Conservation (phyloP, 2,888 invertebrate species). For the Rhaphigaster nebulosa region DNA sequence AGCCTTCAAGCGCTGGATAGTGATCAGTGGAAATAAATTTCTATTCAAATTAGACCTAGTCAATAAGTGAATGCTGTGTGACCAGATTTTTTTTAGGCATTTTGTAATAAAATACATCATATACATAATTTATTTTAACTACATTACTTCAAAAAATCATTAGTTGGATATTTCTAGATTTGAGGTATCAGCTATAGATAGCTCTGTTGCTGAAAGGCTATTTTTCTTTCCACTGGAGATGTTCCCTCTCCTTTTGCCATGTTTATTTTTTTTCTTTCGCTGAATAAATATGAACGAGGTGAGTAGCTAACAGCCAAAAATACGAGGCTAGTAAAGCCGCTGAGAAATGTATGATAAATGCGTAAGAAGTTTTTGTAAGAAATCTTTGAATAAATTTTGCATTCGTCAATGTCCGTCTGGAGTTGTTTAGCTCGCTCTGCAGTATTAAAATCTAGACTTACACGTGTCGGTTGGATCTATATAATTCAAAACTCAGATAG, state of each 20-base stretch:
- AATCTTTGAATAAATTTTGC: neutral
- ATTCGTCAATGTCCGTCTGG: neutral
- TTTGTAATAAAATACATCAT: no score
- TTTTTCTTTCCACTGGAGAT: neutral
- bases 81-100: no score
- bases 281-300: conserved; percentile 9
- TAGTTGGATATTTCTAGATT: no score
- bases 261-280: neutral
- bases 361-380: neutral
- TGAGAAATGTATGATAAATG: neutral
- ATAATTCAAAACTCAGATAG: no score
- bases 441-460: neutral
- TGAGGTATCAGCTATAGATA: neutral
- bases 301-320: neutral
- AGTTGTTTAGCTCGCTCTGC: neutral
- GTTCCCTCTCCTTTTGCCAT: neutral
- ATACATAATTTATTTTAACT: no score
- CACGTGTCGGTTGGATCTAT: neutral
- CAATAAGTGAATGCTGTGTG: no score
- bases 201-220: neutral
- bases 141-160: no score
- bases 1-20: no score
- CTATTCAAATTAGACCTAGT: no score
- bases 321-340: neutral
- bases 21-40: no score